These are phyloP conservation scores for Micronycteris hirsuta DNA, from an alignment of 2,113 vertebrate species.

Conservation along the genomic window DNA sequence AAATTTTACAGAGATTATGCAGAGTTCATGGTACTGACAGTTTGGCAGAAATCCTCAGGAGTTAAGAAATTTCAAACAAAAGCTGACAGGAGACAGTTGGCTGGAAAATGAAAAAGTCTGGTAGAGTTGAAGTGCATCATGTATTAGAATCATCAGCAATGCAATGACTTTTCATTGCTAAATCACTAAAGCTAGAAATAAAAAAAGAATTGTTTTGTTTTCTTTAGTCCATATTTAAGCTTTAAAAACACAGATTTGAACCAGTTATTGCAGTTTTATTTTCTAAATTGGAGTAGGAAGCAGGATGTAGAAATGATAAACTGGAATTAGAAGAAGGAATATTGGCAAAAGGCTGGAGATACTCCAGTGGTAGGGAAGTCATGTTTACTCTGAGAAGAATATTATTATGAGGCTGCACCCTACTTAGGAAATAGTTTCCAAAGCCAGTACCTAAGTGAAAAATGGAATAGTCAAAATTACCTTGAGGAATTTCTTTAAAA, in stretches of 20 bases:
- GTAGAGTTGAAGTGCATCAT: not conserved
- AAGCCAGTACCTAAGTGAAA: not conserved
- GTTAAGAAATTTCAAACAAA: slow-evolving; percentile 71
- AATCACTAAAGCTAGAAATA: slow-evolving; percentile 3
- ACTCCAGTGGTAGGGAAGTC: not conserved
- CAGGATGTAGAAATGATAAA: not conserved
- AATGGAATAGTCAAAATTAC: not conserved
- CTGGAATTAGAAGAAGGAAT: not conserved
- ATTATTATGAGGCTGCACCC: not conserved
- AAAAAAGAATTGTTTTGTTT: not conserved
- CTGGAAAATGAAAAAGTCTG: slow-evolving; percentile 47
- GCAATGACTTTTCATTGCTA: slow-evolving; percentile 11
- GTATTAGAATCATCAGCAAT: slow-evolving; percentile 18
- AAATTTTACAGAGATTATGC: slow-evolving; percentile 58
- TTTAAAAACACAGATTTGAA: not conserved
- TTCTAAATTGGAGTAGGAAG: not conserved
- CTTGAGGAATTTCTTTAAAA: not conserved
- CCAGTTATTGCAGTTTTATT: not conserved
- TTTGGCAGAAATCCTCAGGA: slow-evolving; percentile 64
- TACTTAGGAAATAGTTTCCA: not conserved
- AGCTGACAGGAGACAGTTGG: slow-evolving; percentile 64
- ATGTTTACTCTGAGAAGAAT: not conserved
- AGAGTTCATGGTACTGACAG: slow-evolving; percentile 49
- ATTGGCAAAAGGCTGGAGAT: not conserved
- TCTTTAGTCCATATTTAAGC: slow-evolving; percentile 13